Conservation (phyloP, 2,797 vertebrate species). For the Poecilia velifera region DNA sequence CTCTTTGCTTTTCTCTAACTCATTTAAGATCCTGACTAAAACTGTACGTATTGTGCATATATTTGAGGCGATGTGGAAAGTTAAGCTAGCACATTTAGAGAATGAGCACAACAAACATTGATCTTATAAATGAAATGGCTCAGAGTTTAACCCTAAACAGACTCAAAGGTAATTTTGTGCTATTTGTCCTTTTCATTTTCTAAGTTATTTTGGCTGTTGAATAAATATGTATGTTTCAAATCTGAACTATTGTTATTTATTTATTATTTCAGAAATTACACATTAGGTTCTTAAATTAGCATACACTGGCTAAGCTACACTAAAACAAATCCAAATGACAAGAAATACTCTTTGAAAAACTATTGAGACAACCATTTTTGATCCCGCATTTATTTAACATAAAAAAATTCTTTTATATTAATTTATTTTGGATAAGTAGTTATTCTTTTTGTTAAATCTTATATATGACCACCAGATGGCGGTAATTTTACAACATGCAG, state of each 20-base stretch:
- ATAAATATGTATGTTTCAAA: neutral
- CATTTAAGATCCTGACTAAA: neutral
- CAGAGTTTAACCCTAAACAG: neutral
- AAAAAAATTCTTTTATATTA: neutral
- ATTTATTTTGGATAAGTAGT: neutral
- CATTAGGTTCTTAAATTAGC: neutral
- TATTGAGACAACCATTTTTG: neutral
- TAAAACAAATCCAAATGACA: neutral
- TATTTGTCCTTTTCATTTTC: neutral
- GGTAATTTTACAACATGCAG: neutral
- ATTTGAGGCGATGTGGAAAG: neutral
- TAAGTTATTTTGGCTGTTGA: neutral
- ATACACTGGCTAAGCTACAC: neutral
- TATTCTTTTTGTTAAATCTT: neutral
- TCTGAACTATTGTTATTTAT: neutral
- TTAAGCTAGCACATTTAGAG: neutral
- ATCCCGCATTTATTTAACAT: neutral
- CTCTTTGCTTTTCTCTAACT: conserved; percentile 19
- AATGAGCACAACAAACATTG: neutral
- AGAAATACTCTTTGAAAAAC: neutral
- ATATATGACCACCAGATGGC: neutral
- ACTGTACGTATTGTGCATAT: neutral
- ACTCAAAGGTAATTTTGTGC: neutral
- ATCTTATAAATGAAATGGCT: neutral
- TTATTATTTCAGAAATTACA: neutral